Evolutionary conservation across 2,113 vertebrate species (phyloP), one percentile per base, ranked within the genome.

Genomic region (Willisornis vidua): DNA sequence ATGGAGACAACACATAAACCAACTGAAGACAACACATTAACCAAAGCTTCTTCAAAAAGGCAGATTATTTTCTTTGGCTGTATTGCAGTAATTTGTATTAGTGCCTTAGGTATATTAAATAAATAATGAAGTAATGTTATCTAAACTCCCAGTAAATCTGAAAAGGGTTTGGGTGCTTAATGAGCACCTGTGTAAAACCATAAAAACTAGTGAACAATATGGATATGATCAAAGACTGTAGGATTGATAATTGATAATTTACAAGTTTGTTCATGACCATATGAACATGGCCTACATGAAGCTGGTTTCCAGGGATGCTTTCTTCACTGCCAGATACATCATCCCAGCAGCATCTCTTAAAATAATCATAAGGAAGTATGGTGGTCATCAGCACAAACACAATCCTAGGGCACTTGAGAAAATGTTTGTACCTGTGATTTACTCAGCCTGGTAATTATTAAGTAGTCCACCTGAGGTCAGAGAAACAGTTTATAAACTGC

Each of bases 361-460:
- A 85, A 93, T 31, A 39, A 48, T n/a, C 3, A 1, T n/a, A 49
- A 76, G 63, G 23, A 89, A 70, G 33, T 19, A 6, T n/a, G 23
- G 43, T n/a, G 70, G 10, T 43, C 49, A 66, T 76, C 71, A 87
- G 55, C 54, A 55, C 29, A 77, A 20, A 5, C 7, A 1, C 59
- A 55, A 0, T 59, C 67, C 39, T 43, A 19, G 24, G 37, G 17
- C 11, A 61, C 74, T 85, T 82, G 5, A 68, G 46, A 62, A 93
- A 70, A 59, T 85, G 26, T 90, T 91, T 91, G 75, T 51, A 19
- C 79, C 70, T 91, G 39, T 48, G 71, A 79, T 45, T 91, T 91
- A 76, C 17, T 6, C 23, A 66, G 43, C 7, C 63, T n/a, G 20
- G 46, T 70, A 93, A 88, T 80, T 85, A 91, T 55, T 62, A 85